Base-by-base conservation (phyloP, 2,113 vertebrate species). In the Notiomystis cincta region DNA sequence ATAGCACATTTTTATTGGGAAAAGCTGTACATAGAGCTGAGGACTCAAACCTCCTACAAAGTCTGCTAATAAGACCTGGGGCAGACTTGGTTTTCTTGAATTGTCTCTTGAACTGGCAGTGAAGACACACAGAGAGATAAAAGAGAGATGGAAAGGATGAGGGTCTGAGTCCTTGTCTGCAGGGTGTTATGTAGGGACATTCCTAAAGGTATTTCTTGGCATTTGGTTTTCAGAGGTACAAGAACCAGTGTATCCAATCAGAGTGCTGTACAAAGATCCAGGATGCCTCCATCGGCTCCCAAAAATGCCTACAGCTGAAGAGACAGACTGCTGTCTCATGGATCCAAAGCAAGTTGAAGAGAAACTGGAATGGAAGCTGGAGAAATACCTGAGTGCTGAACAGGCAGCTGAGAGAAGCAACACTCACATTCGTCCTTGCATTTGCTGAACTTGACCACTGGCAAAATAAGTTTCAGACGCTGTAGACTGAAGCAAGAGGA, bases 101-200 rank as follows among this genome's bases (percentile, higher is more conserved):
- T 81, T 65, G n/a, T 42, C 28, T 61, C 50, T 69, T 65, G 77
- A 81, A 53, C 13, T 53, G 47, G 13, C 23, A 33, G 13, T 28
- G 21, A 69, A 77, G 31, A 61, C 15, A 51, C 6, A 53, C 45
- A 35, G 28, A 31, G 14, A 64, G 42, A 13, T 69, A 61, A 81
- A 47, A 44, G 16, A 45, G 6, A 81, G 60, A 12, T 19, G 15
- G 72, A 72, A 40, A 65, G 22, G 21, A 33, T 61, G 40, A 78
- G 11, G 30, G 6, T 58, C 35, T 0, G 0, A 58, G 2, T 54
- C 35, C 40, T 47, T 35, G 15, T 23, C 5, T 53, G 11, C 28
- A 47, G 58, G n/a, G 14, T 64, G 15, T 16, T 67, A 37, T 1
- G 7, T 31, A 79, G 33, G 8, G 37, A 8, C 31, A 57, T 47